Conservation (phyloP, 1,140 invertebrate species). For the Branchinecta lynchi region DNA sequence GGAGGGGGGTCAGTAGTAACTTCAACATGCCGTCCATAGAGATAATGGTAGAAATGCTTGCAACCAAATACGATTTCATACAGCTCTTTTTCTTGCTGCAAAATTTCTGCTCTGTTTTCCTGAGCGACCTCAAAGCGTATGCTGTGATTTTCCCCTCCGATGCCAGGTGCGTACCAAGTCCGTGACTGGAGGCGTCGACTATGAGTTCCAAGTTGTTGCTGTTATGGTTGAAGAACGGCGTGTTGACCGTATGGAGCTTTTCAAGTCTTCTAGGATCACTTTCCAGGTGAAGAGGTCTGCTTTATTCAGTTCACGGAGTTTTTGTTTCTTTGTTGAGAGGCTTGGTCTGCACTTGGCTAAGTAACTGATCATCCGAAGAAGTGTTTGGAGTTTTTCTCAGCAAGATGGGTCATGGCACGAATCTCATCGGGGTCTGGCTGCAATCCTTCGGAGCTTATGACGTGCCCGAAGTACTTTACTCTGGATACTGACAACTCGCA, state of each 20-base stretch:
- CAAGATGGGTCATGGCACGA: slow-evolving; percentile 22
- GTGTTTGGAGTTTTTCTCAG: no score
- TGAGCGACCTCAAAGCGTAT: slow-evolving; percentile 4
- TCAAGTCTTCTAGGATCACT: no score
- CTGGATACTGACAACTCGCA: not conserved
- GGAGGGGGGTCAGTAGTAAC: not conserved
- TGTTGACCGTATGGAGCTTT: no score
- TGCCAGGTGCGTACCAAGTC: not conserved
- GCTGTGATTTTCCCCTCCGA: slow-evolving; percentile 3
- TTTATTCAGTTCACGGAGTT: no score
- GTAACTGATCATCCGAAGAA: no score
- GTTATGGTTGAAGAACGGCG: no score
- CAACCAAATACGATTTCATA: not conserved
- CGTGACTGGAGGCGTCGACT: slow-evolving; percentile 2
- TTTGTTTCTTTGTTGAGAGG: no score
- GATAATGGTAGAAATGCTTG: slow-evolving; percentile 5
- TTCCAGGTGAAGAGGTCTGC: no score
- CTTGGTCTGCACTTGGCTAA: no score
- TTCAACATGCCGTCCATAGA: not conserved
- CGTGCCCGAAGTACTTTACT: not conserved
- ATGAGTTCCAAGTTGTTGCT: no score
- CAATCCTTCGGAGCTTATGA: not conserved
- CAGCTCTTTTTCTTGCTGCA: not conserved
- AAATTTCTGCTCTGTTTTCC: slow-evolving; percentile 6
- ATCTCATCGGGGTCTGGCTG: not conserved